These are phyloP conservation scores for Lomographa bimaculata DNA, from an alignment of 2,888 invertebrate species.

Conservation along the genomic window DNA sequence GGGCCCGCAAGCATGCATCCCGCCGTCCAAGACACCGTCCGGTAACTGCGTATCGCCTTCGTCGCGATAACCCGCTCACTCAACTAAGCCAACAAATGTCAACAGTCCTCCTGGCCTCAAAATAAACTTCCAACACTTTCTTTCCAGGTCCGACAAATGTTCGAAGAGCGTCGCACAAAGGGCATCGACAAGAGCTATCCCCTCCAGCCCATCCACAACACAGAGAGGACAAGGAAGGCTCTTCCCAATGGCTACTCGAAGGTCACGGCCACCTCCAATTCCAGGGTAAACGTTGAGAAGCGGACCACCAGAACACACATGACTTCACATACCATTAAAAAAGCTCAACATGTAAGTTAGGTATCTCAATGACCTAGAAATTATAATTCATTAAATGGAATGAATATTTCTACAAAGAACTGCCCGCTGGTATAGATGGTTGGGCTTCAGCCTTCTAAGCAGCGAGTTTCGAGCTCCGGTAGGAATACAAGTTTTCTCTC, in stretches of 20 bases:
- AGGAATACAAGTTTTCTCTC: too few species aligned
- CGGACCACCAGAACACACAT: conserved; percentile 46
- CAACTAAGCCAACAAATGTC: too few species aligned
- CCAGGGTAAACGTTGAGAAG: conserved; percentile 49
- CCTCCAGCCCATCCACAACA: conserved; percentile 88
- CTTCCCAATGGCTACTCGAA: conserved; percentile 68
- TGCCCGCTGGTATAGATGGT: too few species aligned
- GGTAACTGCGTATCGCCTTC: too few species aligned
- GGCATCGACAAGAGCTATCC: conserved; percentile 93
- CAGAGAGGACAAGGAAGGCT: conserved; percentile 59
- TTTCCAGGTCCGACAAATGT: conserved; percentile 91
- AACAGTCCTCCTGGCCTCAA: too few species aligned
- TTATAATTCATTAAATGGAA: not conserved
- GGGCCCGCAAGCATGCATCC: too few species aligned
- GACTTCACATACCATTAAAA: conserved; percentile 54
- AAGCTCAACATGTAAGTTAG: conserved; percentile 49
- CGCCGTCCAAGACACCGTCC: too few species aligned
- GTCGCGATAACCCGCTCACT: too few species aligned
- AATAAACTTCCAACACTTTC: too few species aligned
- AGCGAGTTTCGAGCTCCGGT: too few species aligned
- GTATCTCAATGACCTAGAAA: not conserved
- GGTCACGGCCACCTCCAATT: conserved; percentile 45
- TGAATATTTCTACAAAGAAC: too few species aligned
- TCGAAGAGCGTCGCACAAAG: conserved; percentile 90
- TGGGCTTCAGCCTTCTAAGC: too few species aligned